Percentiles rank a stretch among this genome's conserved stretches.
Conservation (phyloP, 2,888 invertebrate species). For the Timandra comae region DNA sequence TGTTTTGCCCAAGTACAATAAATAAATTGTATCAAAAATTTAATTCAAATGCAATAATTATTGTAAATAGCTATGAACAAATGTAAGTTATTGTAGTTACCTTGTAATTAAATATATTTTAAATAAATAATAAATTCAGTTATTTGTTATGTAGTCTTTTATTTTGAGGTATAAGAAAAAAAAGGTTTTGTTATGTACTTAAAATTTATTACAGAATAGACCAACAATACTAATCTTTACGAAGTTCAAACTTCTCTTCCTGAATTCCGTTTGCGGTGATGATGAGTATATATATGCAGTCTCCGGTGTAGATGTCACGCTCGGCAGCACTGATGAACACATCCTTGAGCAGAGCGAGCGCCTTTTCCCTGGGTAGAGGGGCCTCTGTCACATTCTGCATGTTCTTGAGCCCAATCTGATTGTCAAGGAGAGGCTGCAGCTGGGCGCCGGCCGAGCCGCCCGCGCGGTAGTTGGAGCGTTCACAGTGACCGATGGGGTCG, state of each 20-base stretch:
- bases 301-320: constrained; percentile 98
- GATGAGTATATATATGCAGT: constrained; percentile 89
- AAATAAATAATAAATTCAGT: constrained; percentile 57
- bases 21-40: constrained; percentile 51
- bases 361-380: constrained; percentile 86
- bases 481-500: constrained; percentile 98
- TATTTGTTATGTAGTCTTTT: constrained; percentile 45
- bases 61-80: constrained; percentile 68
- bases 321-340: constrained; percentile 98
- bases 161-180: constrained; percentile 18
- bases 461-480: constrained; percentile 88
- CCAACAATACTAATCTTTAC: constrained; percentile 86
- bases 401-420: constrained; percentile 95
- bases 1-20: constrained; percentile 74
- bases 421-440: constrained; percentile 96
- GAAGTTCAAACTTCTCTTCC: constrained; percentile 85
- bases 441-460: constrained; percentile 94
- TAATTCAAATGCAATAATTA: constrained; percentile 34
- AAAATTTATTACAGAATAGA: constrained; percentile 26
- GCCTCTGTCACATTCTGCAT: constrained; percentile 81
- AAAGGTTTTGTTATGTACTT: constrained; percentile 11
- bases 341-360: constrained; percentile 91
- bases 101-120: constrained; percentile 54
- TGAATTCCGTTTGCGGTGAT: constrained; percentile 91
- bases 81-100: constrained; percentile 44